A percentile compares a stretch with the other conserved stretches of the same genome.
Evolutionary conservation across 2,888 invertebrate species (phyloP).

Genomic region (Hetaerina titia): DNA sequence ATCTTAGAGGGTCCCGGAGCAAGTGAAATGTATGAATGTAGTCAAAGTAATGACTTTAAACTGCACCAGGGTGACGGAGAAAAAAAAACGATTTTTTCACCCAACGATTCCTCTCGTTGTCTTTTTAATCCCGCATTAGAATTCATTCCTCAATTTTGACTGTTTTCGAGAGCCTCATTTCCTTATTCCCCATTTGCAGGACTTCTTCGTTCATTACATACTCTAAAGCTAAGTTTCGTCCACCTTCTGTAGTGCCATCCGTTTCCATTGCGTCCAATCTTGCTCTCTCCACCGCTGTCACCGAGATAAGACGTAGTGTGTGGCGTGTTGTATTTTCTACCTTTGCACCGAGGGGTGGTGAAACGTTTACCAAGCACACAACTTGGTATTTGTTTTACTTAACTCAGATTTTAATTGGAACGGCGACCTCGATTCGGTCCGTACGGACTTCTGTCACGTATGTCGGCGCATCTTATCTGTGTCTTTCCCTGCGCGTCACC

Average conservation of each 20-base stretch:
- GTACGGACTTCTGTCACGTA: not conserved
- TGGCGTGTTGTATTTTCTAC: no score
- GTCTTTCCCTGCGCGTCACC: not conserved
- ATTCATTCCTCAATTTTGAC: not conserved
- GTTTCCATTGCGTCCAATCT: not conserved
- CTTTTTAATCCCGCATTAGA: no score
- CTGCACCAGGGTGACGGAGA: no score
- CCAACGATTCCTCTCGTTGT: no score
- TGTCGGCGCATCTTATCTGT: not conserved
- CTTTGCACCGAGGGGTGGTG: no score
- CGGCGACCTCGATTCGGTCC: not conserved
- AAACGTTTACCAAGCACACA: no score
- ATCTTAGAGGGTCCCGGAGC: no score
- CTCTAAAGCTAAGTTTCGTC: not conserved
- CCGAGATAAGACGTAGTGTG: not conserved
- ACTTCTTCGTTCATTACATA: not conserved
- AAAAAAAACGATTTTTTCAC: no score
- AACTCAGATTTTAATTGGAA: no score
- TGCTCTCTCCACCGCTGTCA: not conserved
- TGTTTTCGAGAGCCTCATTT: not conserved
- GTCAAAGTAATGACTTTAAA: no score
- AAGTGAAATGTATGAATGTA: no score
- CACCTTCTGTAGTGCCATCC: not conserved
- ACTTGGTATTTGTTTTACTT: no score
- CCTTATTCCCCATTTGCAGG: not conserved